A percentile compares a stretch with the other conserved stretches of the same genome.
Conservation (phyloP, 2,888 invertebrate species). For the Cheilosia urbana region DNA sequence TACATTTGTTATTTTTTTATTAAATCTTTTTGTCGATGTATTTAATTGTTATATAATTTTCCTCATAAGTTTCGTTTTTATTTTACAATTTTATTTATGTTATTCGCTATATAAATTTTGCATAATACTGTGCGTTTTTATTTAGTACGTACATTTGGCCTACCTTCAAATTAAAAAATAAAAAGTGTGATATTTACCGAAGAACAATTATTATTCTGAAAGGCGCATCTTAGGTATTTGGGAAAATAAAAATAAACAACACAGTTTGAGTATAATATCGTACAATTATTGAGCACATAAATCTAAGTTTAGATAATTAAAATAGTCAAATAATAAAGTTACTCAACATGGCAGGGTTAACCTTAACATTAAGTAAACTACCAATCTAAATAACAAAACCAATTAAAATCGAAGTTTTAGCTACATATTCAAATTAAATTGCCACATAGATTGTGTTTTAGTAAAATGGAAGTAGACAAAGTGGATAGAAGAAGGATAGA, state of each 20-base stretch:
- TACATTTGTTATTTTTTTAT: neutral
- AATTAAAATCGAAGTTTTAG: neutral
- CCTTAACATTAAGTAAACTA: conserved; percentile 26
- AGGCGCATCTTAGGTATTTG: neutral
- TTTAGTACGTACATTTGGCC: conserved; percentile 20
- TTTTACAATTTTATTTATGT: conserved; percentile 12
- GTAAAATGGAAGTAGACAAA: too few species aligned
- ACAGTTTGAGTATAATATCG: neutral
- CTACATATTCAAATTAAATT: conserved; percentile 1
- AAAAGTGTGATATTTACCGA: neutral
- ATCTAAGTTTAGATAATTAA: neutral
- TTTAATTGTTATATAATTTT: conserved; percentile 7
- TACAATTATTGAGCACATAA: conserved; percentile 12
- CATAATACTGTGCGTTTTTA: conserved; percentile 28
- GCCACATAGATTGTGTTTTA: neutral
- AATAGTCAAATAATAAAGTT: conserved; percentile 15
- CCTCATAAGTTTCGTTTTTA: neutral
- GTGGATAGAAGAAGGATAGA: too few species aligned
- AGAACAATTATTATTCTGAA: neutral
- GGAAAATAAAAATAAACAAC: neutral
- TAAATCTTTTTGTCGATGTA: neutral
- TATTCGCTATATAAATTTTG: conserved; percentile 28
- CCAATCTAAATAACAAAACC: neutral
- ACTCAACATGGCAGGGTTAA: conserved; percentile 52
- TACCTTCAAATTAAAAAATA: conserved; percentile 11